A percentile compares a stretch with the other conserved stretches of the same genome.
phyloP scores from a whole-genome alignment of 2,888 invertebrate species.

The Melieria crassipennis region DNA sequence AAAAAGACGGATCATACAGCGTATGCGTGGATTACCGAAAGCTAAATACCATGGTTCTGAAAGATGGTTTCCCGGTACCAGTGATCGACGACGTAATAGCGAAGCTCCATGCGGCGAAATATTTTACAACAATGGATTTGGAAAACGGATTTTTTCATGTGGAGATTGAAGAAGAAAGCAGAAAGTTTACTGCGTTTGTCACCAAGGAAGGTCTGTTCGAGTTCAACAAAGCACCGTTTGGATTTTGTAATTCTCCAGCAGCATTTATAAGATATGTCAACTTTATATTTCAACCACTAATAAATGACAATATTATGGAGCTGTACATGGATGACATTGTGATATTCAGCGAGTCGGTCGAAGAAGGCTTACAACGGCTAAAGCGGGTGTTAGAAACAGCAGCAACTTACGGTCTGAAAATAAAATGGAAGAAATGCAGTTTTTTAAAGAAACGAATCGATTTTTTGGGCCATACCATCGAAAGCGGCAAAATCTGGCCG shows the following conservation, averaged over 20 bases:
- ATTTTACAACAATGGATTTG: not conserved
- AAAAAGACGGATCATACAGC: slow-evolving; percentile 5
- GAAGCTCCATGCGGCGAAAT: not conserved
- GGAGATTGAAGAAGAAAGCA: slow-evolving; percentile 31
- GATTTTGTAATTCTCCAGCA: too few relatives aligned
- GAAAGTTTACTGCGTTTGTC: slow-evolving; percentile 26
- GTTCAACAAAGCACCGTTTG: slow-evolving; percentile 22
- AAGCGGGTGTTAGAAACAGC: too few relatives aligned
- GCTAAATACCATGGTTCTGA: slow-evolving; percentile 52
- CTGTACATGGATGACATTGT: slow-evolving; percentile 1
- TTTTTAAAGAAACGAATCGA: slow-evolving; percentile 24
- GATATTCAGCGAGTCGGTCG: not conserved
- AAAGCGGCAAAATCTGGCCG: slow-evolving; percentile 15
- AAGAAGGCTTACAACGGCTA: not conserved
- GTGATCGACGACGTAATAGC: slow-evolving; percentile 31
- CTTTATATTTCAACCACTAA: too few relatives aligned
- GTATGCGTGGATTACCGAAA: not conserved
- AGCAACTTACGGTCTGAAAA: not conserved
- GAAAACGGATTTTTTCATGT: slow-evolving; percentile 10
- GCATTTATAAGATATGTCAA: too few relatives aligned
- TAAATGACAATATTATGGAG: slow-evolving; percentile 1
- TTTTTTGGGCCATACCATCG: slow-evolving; percentile 27
- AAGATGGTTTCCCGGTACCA: slow-evolving; percentile 55
- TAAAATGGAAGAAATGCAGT: not conserved
- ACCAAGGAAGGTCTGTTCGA: slow-evolving; percentile 19